Percentiles rank a stretch among this genome's conserved stretches.
Conservation (phyloP, 2,113 vertebrate genomes). For the Urocynchramus pylzowi region DNA sequence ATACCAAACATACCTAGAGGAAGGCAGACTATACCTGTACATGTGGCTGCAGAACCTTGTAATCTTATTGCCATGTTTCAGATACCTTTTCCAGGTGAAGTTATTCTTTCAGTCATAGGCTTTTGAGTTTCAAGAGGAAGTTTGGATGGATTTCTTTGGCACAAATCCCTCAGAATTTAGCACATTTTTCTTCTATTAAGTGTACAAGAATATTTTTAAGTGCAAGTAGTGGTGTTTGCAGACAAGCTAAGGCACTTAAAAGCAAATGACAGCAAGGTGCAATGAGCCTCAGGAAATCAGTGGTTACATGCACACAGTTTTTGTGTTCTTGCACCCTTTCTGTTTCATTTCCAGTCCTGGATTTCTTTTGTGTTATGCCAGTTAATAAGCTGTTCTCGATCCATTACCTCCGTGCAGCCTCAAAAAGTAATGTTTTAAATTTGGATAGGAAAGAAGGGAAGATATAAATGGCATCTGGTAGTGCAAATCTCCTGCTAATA, state of each 20-base stretch:
- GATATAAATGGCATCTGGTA: slow-evolving; percentile 6
- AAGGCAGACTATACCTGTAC: background rate
- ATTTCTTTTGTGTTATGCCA: background rate
- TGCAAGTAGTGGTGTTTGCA: background rate
- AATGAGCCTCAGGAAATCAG: background rate
- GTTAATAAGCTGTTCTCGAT: background rate
- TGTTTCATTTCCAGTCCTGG: background rate
- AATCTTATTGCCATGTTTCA: background rate
- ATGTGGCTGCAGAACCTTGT: background rate
- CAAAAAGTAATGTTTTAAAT: background rate
- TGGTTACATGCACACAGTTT: background rate
- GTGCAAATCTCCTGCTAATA: background rate
- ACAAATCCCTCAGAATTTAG: background rate
- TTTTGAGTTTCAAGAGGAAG: background rate
- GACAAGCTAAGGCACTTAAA: background rate
- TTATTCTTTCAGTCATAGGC: background rate
- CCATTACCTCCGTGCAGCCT: background rate
- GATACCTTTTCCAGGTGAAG: background rate
- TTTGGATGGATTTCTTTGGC: background rate
- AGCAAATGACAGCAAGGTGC: background rate
- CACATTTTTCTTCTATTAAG: background rate
- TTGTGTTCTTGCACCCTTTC: background rate
- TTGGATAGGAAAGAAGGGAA: background rate
- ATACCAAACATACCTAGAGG: background rate
- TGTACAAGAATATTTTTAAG: background rate